Evolutionary conservation across 53 echinoderm and acorn worm species (phyloP).

Genomic region (Pentamera pediparva): DNA sequence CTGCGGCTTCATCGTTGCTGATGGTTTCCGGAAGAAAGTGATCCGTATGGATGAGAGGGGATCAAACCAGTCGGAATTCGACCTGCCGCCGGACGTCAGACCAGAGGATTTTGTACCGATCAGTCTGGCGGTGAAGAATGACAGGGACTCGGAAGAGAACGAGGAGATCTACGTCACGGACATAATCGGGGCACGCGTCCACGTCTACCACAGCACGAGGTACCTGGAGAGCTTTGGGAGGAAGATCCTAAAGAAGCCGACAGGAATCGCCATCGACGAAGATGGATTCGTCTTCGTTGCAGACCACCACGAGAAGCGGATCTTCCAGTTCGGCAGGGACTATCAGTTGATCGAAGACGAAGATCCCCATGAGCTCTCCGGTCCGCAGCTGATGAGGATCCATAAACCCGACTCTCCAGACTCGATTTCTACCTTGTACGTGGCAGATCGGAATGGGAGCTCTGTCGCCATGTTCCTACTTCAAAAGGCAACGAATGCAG

Average conservation of each 20-base stretch:
- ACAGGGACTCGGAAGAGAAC: neutral
- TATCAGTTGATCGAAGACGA: neutral
- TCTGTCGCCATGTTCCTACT: neutral
- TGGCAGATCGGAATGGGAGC: constrained; percentile 7
- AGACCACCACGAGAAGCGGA: constrained; percentile 9
- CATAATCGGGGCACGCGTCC: constrained; percentile 10
- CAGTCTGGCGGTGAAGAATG: constrained; percentile 6
- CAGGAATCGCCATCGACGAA: constrained; percentile 22
- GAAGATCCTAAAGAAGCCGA: neutral
- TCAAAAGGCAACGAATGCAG: no score
- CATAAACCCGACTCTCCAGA: neutral
- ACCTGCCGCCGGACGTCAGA: neutral
- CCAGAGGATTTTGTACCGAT: neutral
- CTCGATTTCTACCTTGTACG: neutral
- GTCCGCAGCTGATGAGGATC: constrained; percentile 14
- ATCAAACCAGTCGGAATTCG: neutral
- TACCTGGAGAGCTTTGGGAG: constrained; percentile 9
- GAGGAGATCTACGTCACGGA: constrained; percentile 26
- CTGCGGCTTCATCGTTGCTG: neutral
- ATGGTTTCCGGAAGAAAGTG: neutral
- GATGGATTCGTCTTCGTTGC: constrained; percentile 12
- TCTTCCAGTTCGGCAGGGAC: constrained; percentile 4
- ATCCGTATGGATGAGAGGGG: neutral
- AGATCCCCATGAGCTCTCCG: neutral
- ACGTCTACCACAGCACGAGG: constrained; percentile 2